Percentiles rank a stretch among this genome's conserved stretches.
phyloP scores from a whole-genome alignment of 2,113 vertebrate species.

The Morone saxatilis region DNA sequence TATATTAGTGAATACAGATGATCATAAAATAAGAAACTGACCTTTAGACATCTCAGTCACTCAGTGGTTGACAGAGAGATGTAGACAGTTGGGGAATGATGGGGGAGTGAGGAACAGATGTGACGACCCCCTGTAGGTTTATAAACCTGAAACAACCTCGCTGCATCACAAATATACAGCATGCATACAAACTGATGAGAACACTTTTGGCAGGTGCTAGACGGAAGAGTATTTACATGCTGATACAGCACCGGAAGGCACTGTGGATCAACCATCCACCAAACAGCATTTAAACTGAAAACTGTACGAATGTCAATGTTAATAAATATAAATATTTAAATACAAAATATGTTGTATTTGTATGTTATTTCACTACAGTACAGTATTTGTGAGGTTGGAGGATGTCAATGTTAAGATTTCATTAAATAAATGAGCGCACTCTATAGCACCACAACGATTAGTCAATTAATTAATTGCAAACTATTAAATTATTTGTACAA shows the following conservation, averaged over 20 bases:
- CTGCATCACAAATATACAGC: neutral
- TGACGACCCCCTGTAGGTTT: constrained; percentile 6
- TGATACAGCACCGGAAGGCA: neutral
- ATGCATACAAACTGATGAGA: neutral
- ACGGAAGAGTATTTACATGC: neutral
- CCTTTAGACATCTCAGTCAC: neutral
- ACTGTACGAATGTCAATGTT: too few relatives aligned
- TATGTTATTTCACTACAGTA: too few relatives aligned
- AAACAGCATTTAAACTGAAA: too few relatives aligned
- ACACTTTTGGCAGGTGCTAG: constrained; percentile 29
- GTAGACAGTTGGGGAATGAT: neutral
- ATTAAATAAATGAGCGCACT: too few relatives aligned
- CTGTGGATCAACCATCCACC: neutral
- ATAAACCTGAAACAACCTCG: neutral
- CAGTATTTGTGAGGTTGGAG: too few relatives aligned
- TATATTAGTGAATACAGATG: neutral
- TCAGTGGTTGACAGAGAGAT: neutral
- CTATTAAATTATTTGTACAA: too few relatives aligned
- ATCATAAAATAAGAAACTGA: neutral
- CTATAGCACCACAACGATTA: too few relatives aligned
- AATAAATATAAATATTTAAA: too few relatives aligned
- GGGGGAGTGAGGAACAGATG: neutral
- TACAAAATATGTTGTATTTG: too few relatives aligned
- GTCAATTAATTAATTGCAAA: too few relatives aligned
- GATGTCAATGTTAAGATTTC: too few relatives aligned